phyloP scores from a whole-genome alignment of 1,140 invertebrate genomes.

The Caligus rogercresseyi region DNA sequence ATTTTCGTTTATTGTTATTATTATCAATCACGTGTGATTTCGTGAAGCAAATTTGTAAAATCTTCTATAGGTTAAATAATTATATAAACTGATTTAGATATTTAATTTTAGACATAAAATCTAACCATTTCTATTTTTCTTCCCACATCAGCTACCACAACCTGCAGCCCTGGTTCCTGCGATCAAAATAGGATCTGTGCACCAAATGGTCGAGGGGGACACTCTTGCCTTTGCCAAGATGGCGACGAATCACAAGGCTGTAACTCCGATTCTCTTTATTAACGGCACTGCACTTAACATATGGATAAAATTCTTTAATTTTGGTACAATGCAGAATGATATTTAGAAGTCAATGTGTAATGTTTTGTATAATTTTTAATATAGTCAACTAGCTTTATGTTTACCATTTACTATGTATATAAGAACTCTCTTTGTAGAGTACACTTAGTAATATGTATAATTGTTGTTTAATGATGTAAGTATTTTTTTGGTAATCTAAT shows the following conservation, averaged over 20 bases:
- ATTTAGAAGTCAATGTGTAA: no score
- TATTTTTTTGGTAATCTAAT: no score
- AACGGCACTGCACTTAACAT: no score
- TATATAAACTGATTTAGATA: background rate
- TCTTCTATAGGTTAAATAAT: background rate
- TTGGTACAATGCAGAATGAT: no score
- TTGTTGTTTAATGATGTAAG: no score
- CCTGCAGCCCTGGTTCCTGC: background rate
- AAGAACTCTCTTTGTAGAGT: no score
- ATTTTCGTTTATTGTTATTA: background rate
- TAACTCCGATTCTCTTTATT: background rate
- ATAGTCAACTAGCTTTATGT: no score
- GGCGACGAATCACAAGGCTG: background rate
- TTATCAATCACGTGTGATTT: background rate
- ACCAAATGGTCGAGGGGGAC: conserved; percentile 2
- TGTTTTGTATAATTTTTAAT: no score
- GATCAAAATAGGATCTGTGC: conserved; percentile 3
- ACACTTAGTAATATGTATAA: no score
- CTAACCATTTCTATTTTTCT: background rate
- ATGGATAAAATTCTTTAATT: no score
- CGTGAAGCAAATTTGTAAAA: background rate
- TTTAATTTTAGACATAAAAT: no score
- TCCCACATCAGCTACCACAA: background rate
- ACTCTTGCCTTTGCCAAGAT: background rate
- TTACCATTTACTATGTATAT: no score